phyloP scores from a whole-genome alignment of 2,888 invertebrate genomes.

The Mamestra brassicae region DNA sequence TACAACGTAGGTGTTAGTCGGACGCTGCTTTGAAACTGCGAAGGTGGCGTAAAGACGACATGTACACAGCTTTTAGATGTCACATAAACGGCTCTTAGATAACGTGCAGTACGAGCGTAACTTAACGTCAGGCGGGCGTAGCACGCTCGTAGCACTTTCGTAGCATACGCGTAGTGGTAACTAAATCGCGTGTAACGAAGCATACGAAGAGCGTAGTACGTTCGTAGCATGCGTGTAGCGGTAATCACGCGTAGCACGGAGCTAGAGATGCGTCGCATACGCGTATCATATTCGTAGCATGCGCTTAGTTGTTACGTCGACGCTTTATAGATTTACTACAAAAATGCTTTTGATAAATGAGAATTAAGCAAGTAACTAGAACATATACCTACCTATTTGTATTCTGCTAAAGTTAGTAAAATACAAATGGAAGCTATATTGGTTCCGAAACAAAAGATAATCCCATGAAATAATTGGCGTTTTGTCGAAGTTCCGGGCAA shows the following conservation, averaged over 20 bases:
- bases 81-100: background rate
- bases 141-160: background rate
- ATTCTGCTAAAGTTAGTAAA: too few relatives aligned
- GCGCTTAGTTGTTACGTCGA: background rate
- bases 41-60: background rate
- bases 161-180: background rate
- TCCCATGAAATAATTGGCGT: too few relatives aligned
- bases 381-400: too few relatives aligned
- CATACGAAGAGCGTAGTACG: background rate
- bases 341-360: too few relatives aligned
- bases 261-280: background rate
- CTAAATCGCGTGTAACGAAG: background rate
- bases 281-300: background rate
- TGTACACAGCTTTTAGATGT: background rate
- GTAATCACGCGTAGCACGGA: background rate
- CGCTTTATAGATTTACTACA: too few relatives aligned
- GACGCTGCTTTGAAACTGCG: background rate
- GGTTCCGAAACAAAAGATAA: too few relatives aligned
- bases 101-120: background rate
- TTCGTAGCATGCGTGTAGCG: background rate
- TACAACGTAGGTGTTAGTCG: constrained; percentile 11
- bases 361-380: too few relatives aligned
- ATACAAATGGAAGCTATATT: too few relatives aligned
- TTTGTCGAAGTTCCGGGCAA: too few relatives aligned
- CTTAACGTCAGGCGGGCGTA: background rate